phyloP scores from a whole-genome alignment of 2,888 invertebrate species.

The Tethea ocularis region DNA sequence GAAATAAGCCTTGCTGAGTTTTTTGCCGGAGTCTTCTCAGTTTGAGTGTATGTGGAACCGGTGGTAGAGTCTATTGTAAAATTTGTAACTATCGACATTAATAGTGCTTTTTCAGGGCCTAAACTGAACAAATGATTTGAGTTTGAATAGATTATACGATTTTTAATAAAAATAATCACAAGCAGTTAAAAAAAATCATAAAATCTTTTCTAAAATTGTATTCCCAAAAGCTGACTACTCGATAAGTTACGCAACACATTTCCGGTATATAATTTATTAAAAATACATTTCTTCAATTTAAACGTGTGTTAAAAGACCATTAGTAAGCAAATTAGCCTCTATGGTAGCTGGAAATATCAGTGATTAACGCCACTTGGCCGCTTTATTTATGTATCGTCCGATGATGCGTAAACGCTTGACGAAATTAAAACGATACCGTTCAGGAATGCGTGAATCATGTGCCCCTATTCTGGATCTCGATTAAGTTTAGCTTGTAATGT shows the following conservation, averaged over 20 bases:
- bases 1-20: too few species aligned
- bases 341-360: constrained; percentile 24
- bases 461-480: constrained; percentile 4
- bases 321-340: constrained; percentile 11
- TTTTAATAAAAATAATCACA: too few species aligned
- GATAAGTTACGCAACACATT: constrained; percentile 1
- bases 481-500: not conserved
- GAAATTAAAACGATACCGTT: constrained; percentile 28
- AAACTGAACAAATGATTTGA: too few species aligned
- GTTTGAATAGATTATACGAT: too few species aligned
- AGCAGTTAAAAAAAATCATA: not conserved
- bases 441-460: constrained; percentile 34
- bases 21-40: too few species aligned
- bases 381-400: constrained; percentile 8
- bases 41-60: too few species aligned
- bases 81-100: too few species aligned
- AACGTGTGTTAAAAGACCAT: constrained; percentile 10
- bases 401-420: constrained; percentile 6
- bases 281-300: not conserved
- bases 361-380: constrained; percentile 22
- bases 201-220: not conserved
- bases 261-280: not conserved
- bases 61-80: too few species aligned
- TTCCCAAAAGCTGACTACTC: not conserved
- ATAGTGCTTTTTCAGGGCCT: too few species aligned